Evolutionary conservation across 2,113 vertebrate species (phyloP), one percentile per base, ranked within the genome.

Genomic region (Sakesphorus luctuosus): DNA sequence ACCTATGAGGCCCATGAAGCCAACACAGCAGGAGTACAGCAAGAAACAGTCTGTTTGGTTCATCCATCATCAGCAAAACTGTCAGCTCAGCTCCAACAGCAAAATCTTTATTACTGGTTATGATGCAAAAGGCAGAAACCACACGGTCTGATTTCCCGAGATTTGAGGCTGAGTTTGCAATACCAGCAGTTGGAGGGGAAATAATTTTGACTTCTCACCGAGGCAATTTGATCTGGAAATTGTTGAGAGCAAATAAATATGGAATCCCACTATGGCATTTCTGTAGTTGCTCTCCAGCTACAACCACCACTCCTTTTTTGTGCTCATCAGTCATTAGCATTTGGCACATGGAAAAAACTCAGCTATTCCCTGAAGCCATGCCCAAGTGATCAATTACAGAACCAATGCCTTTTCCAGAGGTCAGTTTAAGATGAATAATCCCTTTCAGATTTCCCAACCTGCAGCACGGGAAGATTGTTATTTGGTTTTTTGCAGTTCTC

Each of bases 161-260:
- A 90, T 94, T 84, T 68, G 74, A 90, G 85, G 76, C 89, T 50
- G 63, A 72, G 53, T 71, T 86, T 91, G 81, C 94, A 93, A 59
- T 7, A 69, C 67, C 11, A 8, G 90, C 90, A 85, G 61, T 76
- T 58, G 73, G 71, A 95, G 53, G 66, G 55, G 90, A 89, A 96
- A 94, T 95, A 19, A 91, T 88, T 89, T 55, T 88, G 93, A 91
- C 90, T 94, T 95, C 75, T 80, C 83, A 87, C 81, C 72, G 84
- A 96, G 93, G 62, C 88, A 93, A 96, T 90, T 79, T 94, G 96
- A 96, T 91, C 84, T 94, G 93, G 93, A 96, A 96, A 96, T 75
- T 74, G 92, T 75, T 66, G 94, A 95, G 68, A 94, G 75, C 44
- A 65, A 97, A 89, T 87, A 96, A 96, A 96, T 76, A 90, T 0